These are phyloP conservation scores for Drosophila birchii DNA, from an alignment of 2,888 invertebrate species.

Conservation along the genomic window DNA sequence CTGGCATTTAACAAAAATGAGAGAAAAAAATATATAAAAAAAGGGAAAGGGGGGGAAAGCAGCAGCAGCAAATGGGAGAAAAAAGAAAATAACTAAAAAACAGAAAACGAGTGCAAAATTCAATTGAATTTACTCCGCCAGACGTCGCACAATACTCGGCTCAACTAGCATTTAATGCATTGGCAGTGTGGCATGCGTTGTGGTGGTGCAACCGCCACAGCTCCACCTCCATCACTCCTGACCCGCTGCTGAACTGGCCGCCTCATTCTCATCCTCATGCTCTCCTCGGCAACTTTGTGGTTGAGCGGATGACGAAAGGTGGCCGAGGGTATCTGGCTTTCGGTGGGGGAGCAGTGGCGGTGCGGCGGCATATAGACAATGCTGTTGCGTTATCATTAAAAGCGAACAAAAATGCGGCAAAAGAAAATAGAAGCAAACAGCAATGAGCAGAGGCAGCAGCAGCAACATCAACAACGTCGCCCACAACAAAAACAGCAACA, in stretches of 20 bases:
- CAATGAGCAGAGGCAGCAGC: conserved; percentile 21
- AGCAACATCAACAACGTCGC: conserved; percentile 10
- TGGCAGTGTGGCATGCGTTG: conserved; percentile 49
- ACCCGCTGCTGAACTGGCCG: conserved; percentile 26
- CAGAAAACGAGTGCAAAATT: conserved; percentile 67
- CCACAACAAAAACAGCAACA: conserved; percentile 2
- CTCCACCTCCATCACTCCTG: neutral
- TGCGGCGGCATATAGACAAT: conserved; percentile 53
- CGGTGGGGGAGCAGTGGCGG: conserved; percentile 7
- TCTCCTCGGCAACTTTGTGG: conserved; percentile 21
- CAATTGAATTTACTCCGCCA: conserved; percentile 82
- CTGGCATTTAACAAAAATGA: conserved; percentile 69
- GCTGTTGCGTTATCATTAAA: conserved; percentile 79
- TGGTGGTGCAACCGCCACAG: conserved; percentile 6
- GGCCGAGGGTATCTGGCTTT: conserved; percentile 37
- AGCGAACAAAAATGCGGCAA: conserved; percentile 68
- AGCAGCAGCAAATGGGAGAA: conserved; percentile 24
- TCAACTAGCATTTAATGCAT: conserved; percentile 65
- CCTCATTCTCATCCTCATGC: neutral
- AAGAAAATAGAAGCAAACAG: conserved; percentile 67
- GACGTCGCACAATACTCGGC: conserved; percentile 51
- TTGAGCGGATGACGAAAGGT: conserved; percentile 44
- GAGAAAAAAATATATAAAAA: conserved; percentile 10
- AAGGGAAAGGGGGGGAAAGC: conserved; percentile 7
- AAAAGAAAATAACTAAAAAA: conserved; percentile 34